These are phyloP conservation scores for Diprion similis DNA, from an alignment of 1,140 invertebrate genomes.

Conservation along the genomic window DNA sequence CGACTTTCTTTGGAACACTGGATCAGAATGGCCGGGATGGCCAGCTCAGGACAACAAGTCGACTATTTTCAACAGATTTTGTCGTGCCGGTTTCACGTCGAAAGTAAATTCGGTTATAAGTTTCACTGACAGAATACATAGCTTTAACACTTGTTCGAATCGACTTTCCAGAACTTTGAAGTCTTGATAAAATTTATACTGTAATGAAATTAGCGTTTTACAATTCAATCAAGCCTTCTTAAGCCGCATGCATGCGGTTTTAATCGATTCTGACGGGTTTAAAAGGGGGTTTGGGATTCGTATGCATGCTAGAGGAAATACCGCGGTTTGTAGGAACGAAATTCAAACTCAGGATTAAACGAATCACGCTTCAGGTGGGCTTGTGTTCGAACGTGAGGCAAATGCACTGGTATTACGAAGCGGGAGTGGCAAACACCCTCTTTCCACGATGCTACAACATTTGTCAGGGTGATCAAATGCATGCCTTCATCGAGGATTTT, in stretches of 20 bases:
- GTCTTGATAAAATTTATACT: too few relatives aligned
- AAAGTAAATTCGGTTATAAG: conserved; percentile 68
- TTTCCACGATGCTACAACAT: conserved; percentile 90
- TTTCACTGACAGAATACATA: too few relatives aligned
- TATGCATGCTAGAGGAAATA: neutral
- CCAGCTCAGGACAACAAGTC: conserved; percentile 67
- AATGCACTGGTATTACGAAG: conserved; percentile 89
- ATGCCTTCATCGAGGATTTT: conserved; percentile 90
- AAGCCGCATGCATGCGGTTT: conserved; percentile 1
- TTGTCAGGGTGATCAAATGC: conserved; percentile 84
- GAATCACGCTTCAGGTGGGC: conserved; percentile 62
- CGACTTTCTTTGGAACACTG: conserved; percentile 88
- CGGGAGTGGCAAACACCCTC: conserved; percentile 77
- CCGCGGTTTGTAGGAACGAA: neutral
- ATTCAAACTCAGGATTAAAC: neutral
- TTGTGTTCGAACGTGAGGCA: conserved; percentile 83
- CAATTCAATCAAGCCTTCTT: conserved; percentile 1
- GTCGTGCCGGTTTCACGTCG: conserved; percentile 84
- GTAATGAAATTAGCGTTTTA: neutral
- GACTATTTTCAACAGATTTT: conserved; percentile 79
- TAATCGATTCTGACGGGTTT: conserved; percentile 2
- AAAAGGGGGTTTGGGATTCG: neutral
- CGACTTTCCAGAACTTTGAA: neutral
- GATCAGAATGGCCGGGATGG: conserved; percentile 80
- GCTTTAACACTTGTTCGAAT: too few relatives aligned